These are phyloP conservation scores for Balanococcus diminutus DNA, from an alignment of 2,888 invertebrate species.

Conservation along the genomic window DNA sequence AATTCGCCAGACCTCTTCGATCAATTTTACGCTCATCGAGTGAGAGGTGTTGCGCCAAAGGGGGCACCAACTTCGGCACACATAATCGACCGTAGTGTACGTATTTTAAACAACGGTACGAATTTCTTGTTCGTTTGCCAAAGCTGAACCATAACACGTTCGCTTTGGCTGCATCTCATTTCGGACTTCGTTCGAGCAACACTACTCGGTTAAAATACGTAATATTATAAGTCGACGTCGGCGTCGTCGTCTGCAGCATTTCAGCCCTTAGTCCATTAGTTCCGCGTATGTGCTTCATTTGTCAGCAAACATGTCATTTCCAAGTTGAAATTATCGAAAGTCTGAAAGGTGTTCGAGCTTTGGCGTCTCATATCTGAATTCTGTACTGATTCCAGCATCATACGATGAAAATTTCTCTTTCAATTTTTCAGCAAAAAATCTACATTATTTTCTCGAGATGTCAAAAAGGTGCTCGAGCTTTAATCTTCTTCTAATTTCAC, in stretches of 20 bases:
- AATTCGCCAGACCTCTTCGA: neutral
- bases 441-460: too few relatives aligned
- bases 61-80: neutral
- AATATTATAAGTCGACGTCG: neutral
- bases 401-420: too few relatives aligned
- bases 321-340: neutral
- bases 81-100: neutral
- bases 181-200: neutral
- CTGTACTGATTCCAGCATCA: too few relatives aligned
- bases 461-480: too few relatives aligned
- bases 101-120: neutral
- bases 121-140: conserved; percentile 5
- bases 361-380: too few relatives aligned
- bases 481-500: neutral
- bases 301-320: too few relatives aligned
- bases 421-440: too few relatives aligned
- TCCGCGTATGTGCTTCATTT: neutral
- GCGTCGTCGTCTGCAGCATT: neutral
- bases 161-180: neutral
- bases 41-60: neutral
- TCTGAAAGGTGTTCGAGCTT: too few relatives aligned
- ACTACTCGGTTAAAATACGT: neutral
- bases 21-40: neutral
- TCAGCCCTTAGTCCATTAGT: neutral
- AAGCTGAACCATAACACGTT: neutral